Percentiles rank a stretch among this genome's conserved stretches.
These are phyloP conservation scores for Phenganax subtilis DNA, from an alignment of 92 coral and sea anemone genomes.

Conservation along the genomic window DNA sequence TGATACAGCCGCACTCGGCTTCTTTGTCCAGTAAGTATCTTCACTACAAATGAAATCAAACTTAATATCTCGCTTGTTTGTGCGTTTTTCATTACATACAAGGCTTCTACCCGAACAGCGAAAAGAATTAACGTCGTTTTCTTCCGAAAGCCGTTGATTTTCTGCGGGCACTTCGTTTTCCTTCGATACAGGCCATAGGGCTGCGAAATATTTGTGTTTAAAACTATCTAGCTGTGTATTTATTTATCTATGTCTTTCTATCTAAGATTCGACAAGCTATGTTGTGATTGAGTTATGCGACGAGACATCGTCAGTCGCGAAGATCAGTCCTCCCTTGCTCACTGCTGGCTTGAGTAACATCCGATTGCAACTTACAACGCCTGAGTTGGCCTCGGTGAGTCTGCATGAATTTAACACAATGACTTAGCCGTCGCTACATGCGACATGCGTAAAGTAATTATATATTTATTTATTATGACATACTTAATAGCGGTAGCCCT, in stretches of 20 bases:
- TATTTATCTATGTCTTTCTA: neutral
- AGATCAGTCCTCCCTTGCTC: conserved; percentile 83
- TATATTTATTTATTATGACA: no score
- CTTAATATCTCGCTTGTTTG: neutral
- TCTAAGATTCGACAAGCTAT: conserved; percentile 77
- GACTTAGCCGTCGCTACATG: no score
- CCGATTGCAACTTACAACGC: conserved; percentile 65
- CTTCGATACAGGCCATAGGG: no score
- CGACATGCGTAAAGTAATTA: no score
- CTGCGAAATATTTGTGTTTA: neutral
- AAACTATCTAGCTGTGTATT: neutral
- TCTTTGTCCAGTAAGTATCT: conserved; percentile 72
- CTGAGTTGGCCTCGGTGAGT: conserved; percentile 84
- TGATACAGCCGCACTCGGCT: conserved; percentile 78
- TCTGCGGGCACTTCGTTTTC: no score
- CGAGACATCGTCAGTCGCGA: conserved; percentile 69
- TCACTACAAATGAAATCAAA: no score
- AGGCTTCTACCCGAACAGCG: no score
- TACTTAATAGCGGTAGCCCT: no score
- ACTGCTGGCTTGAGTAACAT: conserved; percentile 91
- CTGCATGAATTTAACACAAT: neutral
- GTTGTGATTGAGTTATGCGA: conserved; percentile 78
- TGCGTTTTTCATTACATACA: neutral
- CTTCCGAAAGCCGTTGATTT: no score
- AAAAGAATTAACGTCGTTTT: no score